Evolutionary conservation across 2,797 vertebrate species (phyloP), one percentile per base, ranked within the genome.

Genomic region (Onychomys leucogaster): DNA sequence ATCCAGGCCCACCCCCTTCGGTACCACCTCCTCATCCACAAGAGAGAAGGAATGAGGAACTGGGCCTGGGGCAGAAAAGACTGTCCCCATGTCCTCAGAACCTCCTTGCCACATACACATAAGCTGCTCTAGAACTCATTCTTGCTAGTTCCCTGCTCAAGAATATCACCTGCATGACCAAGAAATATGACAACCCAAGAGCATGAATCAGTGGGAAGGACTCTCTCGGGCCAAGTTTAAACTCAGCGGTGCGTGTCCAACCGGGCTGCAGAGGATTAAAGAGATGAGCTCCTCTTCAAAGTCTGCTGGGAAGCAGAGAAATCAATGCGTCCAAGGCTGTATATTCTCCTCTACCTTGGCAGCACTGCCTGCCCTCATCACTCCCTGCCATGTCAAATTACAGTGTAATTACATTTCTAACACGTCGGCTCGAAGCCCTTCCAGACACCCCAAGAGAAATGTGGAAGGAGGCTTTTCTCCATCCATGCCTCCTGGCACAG

Each of bases 231-330:
- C 57, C 96, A 94, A 77, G 91, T 69, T 84, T 16, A 96, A 89
- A 57, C 61, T 89, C 93, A 84, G 0, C 14, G 76, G 86, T 85
- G 93, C 84, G 3, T 69, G 91, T 61, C 34, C 0, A 25, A 11
- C 37, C 21, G 27, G 87, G 59, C 87, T 91, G 71, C 14, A 29
- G 84, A 91, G 63, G 55, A 90, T 6, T 94, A 67, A 96, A 77
- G 90, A 93, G 69, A 96, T 90, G 59, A 84, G 87, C 23, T 59
- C 67, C 78, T 91, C 87, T 92, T 81, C 27, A 95, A 95, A 91
- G 37, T 86, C 89, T 89, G 87, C 71, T 8, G 2, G 88, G 76
- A 96, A 67, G 59, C 80, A 69, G 93, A 96, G 77, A 89, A 81
- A 96, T 89, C 2, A 0, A 85, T 88, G 87, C 27, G 71, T 55